Evolutionary conservation across 2,888 invertebrate species (phyloP).

Genomic region (Parelbella ahira): DNA sequence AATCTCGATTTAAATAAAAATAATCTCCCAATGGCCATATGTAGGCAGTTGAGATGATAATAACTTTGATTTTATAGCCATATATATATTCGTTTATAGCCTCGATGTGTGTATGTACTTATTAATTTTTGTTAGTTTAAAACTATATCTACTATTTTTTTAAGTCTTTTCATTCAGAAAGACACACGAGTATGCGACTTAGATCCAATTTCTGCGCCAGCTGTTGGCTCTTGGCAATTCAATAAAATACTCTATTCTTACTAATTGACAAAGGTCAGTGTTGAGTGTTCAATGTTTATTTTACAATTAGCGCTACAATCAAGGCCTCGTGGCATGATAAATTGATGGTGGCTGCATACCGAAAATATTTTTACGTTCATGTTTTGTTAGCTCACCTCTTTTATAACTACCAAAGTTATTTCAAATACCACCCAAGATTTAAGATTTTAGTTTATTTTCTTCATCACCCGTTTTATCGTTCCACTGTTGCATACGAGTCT

Average conservation of each 20-base stretch:
- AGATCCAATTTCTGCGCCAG: conserved; percentile 7
- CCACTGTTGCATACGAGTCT: no score
- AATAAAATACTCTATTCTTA: conserved; percentile 44
- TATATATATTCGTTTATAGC: no score
- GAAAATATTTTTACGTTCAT: conserved; percentile 6
- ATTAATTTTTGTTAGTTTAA: no score
- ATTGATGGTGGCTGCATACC: conserved; percentile 33
- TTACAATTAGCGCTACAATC: conserved; percentile 57
- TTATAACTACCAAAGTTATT: neutral
- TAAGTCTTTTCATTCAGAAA: no score
- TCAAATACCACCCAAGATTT: no score
- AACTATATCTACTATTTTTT: no score
- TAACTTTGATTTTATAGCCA: conserved; percentile 2
- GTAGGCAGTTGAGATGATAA: conserved; percentile 9
- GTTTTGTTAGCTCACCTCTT: conserved; percentile 1
- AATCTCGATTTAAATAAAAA: conserved; percentile 4
- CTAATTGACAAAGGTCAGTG: conserved; percentile 62
- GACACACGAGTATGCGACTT: neutral
- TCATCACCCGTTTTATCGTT: no score
- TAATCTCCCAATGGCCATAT: neutral
- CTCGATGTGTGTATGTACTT: no score
- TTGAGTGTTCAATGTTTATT: conserved; percentile 56
- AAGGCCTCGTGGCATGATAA: conserved; percentile 43
- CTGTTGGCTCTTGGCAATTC: conserved; percentile 37
- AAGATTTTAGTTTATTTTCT: no score